Base-by-base conservation (phyloP, 2,888 invertebrate species). In the Ophion costatus region DNA sequence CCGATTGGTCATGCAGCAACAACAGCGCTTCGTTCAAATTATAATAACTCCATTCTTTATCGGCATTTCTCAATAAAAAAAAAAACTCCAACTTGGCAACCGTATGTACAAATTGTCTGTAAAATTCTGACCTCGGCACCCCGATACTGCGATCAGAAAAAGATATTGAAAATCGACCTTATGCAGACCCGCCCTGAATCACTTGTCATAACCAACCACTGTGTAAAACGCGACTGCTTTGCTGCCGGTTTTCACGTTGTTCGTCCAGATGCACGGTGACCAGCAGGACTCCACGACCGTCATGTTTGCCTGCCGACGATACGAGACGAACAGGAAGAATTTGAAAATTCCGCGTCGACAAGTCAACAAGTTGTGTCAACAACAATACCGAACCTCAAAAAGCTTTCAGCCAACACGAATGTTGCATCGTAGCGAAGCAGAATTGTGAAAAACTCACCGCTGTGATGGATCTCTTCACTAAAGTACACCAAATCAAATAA, bases 231-330 rank as follows among this genome's bases (percentile, higher is more conserved):
- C 97, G 82, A 98, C 96, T 0, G 96, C 96, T 91, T 96, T 96
- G 91, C 97, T 96, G 11, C 97, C 98, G 45, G 95, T 95, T 92
- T 96, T 97, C 5, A 98, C 95, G 90, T 96, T 96, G 82, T 97
- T 96, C 63, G 97, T 96, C 97, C 98, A 98, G 90, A 98, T 96
- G 90, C 96, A 97, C 82, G 98, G 98, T 7, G 98, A 97, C 98
- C 98, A 98, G 93, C 97, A 98, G 0, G 97, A 96, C 89, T 96
- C 95, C 78, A 98, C 90, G 17, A 96, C 92, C 24, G 96, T 96
- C 97, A 97, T 97, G 91, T 93, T 95, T 77, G 42, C n/a, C 75
- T 80, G 74, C 24, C 11, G 11, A 14, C 56, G 29, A 38, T 42
- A 24, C 42, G 24, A n/a, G 7, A 20, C 5, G 14, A 17, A 17